Evolutionary conservation across 2,113 vertebrate genomes (phyloP), one percentile per base, ranked within the genome.

Genomic region (Atherinomorus stipes): DNA sequence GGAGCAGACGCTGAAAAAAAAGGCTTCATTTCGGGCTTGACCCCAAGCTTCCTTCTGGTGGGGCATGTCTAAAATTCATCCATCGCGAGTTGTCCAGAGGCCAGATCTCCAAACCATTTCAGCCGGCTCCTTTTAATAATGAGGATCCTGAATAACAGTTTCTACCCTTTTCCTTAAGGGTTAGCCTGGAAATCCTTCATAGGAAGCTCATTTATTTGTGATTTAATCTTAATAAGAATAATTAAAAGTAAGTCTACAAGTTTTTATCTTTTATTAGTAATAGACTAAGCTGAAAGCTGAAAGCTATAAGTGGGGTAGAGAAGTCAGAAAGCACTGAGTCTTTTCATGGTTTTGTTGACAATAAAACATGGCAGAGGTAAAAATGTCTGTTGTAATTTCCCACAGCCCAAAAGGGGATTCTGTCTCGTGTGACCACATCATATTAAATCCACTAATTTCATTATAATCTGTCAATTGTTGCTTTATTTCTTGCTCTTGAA

Each of bases 401-500:
- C 44, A 62, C 12, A 61, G 1, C 25, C 16, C 58, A 42, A 70
- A 42, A 1, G 3, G 1, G 25, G 50, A 38, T 53, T 23, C 19
- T 8, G 31, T 28, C 57, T 28, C 2, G 2, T 28, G 31, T 18
- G 62, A 66, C 54, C 0, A 38, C 42, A 64, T 74, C 64, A 56
- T 42, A 44, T 58, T 25, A 19, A 50, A 57, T 50, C 53, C n/a
- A 49, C 57, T 44, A 22, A 67, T 67, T 62, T 64, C 31, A 61
- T 22, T 34, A 23, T 22, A 49, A 28, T 47, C 11, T 40, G 23
- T 13, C 45, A 16, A 50, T 5, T 6, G 19, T 19, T 44, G 31
- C 37, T 42, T 62, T 64, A 13, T 19, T 50, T 34, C 18, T 40
- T 22, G 11, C 18, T 28, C 16, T n/a, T 11, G 4, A 34, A 2